Conservation (phyloP, 2,113 vertebrate genomes). For the Lophochroa leadbeateri region DNA sequence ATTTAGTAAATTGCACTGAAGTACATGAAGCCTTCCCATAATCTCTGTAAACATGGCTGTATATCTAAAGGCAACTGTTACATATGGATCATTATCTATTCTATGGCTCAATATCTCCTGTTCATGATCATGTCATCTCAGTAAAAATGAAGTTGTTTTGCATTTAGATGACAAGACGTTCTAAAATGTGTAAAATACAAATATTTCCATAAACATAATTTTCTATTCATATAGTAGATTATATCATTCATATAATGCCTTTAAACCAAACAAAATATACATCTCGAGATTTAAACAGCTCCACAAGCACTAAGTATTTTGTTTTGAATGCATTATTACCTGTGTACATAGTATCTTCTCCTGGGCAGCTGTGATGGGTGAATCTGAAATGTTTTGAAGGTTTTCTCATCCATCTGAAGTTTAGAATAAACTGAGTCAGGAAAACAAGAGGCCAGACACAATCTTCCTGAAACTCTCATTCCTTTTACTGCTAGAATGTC, state of each 20-base stretch:
- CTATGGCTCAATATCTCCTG: slow-evolving; percentile 22
- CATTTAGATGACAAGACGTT: slow-evolving; percentile 39
- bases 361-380: background rate
- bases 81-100: slow-evolving; percentile 34
- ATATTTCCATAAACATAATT: slow-evolving; percentile 3
- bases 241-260: background rate
- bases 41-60: slow-evolving; percentile 12
- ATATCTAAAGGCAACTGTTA: slow-evolving; percentile 43
- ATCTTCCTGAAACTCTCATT: background rate
- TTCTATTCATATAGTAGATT: background rate
- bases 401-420: background rate
- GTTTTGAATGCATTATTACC: background rate
- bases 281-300: background rate
- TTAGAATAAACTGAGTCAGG: background rate
- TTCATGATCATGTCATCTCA: background rate
- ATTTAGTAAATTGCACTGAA: slow-evolving; percentile 53
- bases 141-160: slow-evolving; percentile 59
- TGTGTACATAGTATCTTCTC: background rate
- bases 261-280: slow-evolving; percentile 29
- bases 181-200: background rate
- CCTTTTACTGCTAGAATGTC: no score
- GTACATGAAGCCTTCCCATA: slow-evolving; percentile 12
- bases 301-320: background rate
- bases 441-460: background rate
- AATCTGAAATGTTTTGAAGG: background rate